A percentile compares a stretch with the other conserved stretches of the same genome.
phyloP scores from a whole-genome alignment of 1,140 invertebrate genomes.

The Drosophila littoralis region DNA sequence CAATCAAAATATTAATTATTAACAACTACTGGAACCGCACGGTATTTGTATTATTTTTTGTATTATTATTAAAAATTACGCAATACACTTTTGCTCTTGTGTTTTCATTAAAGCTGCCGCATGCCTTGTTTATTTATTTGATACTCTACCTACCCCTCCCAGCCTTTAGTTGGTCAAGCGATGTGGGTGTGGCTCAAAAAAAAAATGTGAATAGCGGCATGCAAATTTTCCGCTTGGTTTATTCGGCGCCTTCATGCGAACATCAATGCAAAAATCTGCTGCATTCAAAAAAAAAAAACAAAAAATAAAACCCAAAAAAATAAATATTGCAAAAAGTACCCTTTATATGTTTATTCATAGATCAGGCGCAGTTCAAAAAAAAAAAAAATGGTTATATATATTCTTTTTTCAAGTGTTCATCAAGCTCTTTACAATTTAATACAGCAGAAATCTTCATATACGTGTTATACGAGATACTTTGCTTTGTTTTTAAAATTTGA shows the following conservation, averaged over 20 bases:
- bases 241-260: constrained; percentile 67
- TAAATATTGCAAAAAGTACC: constrained; percentile 27
- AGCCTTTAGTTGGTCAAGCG: constrained; percentile 14
- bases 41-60: constrained; percentile 14
- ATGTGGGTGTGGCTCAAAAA: constrained; percentile 6
- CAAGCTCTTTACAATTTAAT: not conserved
- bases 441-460: not conserved
- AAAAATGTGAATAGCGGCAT: constrained; percentile 29
- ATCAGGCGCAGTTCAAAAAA: not conserved
- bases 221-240: constrained; percentile 73
- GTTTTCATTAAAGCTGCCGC: constrained; percentile 54
- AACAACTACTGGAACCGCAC: constrained; percentile 23
- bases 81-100: constrained; percentile 21
- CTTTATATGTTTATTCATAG: constrained; percentile 10
- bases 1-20: constrained; percentile 78
- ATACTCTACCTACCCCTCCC: constrained; percentile 15
- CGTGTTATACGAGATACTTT: too few relatives aligned
- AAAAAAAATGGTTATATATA: not conserved
- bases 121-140: constrained; percentile 66
- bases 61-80: constrained; percentile 38
- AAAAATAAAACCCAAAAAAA: constrained; percentile 1
- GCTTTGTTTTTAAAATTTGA: not conserved
- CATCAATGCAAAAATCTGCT: constrained; percentile 63
- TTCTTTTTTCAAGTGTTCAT: not conserved
- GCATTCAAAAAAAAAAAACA: constrained; percentile 15